Evolutionary conservation across 1,140 invertebrate species (phyloP), one percentile per base, ranked within the genome.

Genomic region (Anastrepha ludens): DNA sequence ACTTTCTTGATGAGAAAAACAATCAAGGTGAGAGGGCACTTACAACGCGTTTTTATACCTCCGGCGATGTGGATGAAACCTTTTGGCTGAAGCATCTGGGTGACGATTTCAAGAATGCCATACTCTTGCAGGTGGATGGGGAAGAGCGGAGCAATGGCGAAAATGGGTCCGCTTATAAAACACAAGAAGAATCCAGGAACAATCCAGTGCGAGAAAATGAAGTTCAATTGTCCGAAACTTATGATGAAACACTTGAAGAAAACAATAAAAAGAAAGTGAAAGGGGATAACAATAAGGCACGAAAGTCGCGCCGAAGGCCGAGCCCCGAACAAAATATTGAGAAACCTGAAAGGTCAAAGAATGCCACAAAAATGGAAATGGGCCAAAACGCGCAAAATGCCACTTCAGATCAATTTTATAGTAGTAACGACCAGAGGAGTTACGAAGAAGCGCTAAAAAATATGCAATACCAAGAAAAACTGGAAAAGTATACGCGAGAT

Each of bases 31-130:
- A 78, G 20, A 92, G 58, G 17, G 91, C 91, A 8, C 90, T 90
- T 55, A 92, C 91, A 59, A 91, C 91, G 2, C 89, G 91, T 11
- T 91, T 92, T 81, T 90, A 89, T 44, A 92, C 91, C 67, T 90
- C 89, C 17, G 91, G 90, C 85, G 90, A 90, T 2, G 91, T 92
- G 62, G 90, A 92, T 47, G 91, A 92, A 2, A 90, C 65, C 7
- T 92, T 92, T 70, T 92, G 91, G 91, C 62, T 92, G 2, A 91
- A 92, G 87, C 91, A 92, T 47, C 62, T 92, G 58, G 91, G 91
- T 20, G 91, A 92, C 2, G 91, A 92, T 55, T 92, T 91, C 87
- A 91, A 89, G 87, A 90, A 92, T 86, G 91, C 91, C 44, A 92
- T 92, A 2, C 91, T 92, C 15, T 59, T 92, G 55, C 90, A 92